Base-by-base conservation (phyloP, 2,113 vertebrate species). In the Chionodraco myersi region DNA sequence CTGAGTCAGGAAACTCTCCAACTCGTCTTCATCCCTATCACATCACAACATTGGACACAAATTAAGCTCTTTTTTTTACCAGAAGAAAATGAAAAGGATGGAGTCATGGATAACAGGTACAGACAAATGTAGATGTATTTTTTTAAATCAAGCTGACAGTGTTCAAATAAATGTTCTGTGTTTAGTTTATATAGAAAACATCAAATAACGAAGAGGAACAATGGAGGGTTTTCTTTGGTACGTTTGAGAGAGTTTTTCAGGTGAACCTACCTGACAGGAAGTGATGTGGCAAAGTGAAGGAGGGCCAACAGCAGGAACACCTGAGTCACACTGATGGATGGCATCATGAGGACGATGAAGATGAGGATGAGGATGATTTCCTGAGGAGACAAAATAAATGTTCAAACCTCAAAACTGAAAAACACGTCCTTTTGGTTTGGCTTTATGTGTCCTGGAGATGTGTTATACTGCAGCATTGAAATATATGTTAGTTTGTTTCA, bases 251-350 rank as follows among this genome's bases (percentile, higher is more conserved):
- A 14, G 10, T 4, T n/a, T 11, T 5, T 47, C 14, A 49, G 48
- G 21, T 21, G 52, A 8, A 1, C n/a, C 5, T 92, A 95, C 94
- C 93, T 91, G 75, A 88, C 79, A 72, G 94, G 92, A 81, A 93
- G 85, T 51, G 92, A 79, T 36, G 84, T 66, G 6, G 81, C 59
- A 72, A 84, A n/a, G 67, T 93, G 79, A 75, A 94, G 66, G 72
- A 95, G 54, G 69, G 91, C 82, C 12, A 68, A 75, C 61, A 94
- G 72, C 76, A 95, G 79, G 62, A 93, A 73, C 21, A 86, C 58
- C 58, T 91, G 91, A 47, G 77, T 80, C 47, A 90, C 77, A 62
- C 88, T 84, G 52, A 93, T 56, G 51, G 73, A 72, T 7, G 87
- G 58, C 93, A 94, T 93, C 72, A 45, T 87, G 75, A 61, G 2